Conservation (phyloP, 1,140 invertebrate genomes). For the Ips typographus region DNA sequence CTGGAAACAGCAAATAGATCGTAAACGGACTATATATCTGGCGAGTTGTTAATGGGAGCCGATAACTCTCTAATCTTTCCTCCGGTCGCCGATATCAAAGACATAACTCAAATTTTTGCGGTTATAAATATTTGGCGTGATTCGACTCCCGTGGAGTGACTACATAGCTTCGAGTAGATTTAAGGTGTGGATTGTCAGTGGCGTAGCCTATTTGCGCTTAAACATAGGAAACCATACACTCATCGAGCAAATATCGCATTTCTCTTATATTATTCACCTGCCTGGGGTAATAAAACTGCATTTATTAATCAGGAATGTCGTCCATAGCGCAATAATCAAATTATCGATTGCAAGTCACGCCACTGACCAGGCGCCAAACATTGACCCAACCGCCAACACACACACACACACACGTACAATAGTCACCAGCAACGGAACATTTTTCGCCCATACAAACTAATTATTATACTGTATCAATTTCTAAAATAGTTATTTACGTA, state of each 20-base stretch:
- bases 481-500: neutral
- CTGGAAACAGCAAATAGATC: neutral
- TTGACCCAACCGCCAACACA: conserved; percentile 30
- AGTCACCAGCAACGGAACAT: conserved; percentile 21
- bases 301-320: no score
- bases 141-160: conserved; percentile 21
- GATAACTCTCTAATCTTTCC: conserved; percentile 6
- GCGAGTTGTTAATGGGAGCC: neutral
- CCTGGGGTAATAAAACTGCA: no score
- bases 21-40: neutral
- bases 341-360: neutral
- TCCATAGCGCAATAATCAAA: no score
- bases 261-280: no score
- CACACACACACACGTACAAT: neutral
- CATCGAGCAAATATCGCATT: no score
- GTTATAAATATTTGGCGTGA: conserved; percentile 27
- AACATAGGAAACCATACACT: neutral
- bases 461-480: conserved; percentile 6
- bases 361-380: conserved; percentile 26
- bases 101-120: conserved; percentile 24
- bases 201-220: neutral
- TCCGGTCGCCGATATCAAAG: conserved; percentile 8
- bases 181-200: conserved; percentile 23
- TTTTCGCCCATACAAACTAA: conserved; percentile 31
- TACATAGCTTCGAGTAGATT: conserved; percentile 20